A percentile compares a stretch with the other conserved stretches of the same genome.
Conservation (phyloP, 2,113 vertebrate genomes). For the Sceloporus tristichus region DNA sequence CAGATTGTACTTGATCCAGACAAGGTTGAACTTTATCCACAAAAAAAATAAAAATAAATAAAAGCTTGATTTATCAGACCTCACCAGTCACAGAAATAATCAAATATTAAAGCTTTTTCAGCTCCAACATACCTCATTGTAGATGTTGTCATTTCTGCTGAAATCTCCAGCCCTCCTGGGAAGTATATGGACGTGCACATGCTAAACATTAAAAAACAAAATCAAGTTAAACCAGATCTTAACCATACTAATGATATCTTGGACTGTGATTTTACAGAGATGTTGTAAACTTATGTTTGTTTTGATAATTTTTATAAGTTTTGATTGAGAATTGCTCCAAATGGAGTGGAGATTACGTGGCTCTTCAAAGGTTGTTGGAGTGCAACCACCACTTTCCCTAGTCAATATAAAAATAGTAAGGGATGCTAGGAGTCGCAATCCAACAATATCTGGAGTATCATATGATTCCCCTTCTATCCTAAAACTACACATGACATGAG, state of each 20-base stretch:
- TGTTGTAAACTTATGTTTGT: too few relatives aligned
- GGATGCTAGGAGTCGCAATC: too few relatives aligned
- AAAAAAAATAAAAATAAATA: background rate
- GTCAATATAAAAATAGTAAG: too few relatives aligned
- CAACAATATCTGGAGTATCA: too few relatives aligned
- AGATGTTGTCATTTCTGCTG: constrained; percentile 83
- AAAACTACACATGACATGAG: background rate
- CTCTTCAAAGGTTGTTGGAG: too few relatives aligned
- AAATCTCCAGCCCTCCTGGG: constrained; percentile 84
- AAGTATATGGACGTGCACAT: constrained; percentile 85
- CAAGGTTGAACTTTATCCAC: background rate
- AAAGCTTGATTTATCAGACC: background rate
- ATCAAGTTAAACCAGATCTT: background rate
- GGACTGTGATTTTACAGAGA: too few relatives aligned
- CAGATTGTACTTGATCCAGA: background rate
- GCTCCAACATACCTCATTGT: constrained; percentile 67
- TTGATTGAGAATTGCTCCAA: too few relatives aligned
- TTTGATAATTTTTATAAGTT: too few relatives aligned
- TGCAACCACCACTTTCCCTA: too few relatives aligned
- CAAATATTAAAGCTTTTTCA: background rate
- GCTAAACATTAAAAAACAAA: constrained; percentile 64
- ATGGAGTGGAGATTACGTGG: too few relatives aligned
- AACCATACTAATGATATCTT: background rate
- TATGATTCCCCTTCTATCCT: background rate
- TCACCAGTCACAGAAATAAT: background rate